Base-by-base conservation (phyloP, 2,113 vertebrate species). In the Poeciliopsis occidentalis region DNA sequence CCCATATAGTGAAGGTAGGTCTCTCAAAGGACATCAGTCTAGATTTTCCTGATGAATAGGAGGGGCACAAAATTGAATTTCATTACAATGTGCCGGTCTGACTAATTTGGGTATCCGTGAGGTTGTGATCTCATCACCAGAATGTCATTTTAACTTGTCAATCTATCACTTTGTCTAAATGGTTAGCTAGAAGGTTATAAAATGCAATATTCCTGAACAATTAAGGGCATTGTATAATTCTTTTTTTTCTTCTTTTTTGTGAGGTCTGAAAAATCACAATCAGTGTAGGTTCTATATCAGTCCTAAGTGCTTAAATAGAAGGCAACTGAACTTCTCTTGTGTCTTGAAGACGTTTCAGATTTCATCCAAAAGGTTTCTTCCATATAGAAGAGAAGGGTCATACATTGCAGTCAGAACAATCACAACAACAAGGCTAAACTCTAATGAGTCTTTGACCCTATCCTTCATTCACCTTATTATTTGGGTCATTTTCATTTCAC, bases 1-100 rank as follows among this genome's bases (percentile, higher is more conserved):
- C 47, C 44, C 71, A 2, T 67, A 65, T 44, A 39, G 27, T 39
- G n/a, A 24, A 57, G 37, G 61, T n/a, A 67, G 26, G 57, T 39
- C 27, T 81, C 67, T 63, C 62, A 26, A 62, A 34, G 51, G 61
- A 22, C 71, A 76, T 73, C 61, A 8, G 27, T 76, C 69, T 60
- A 47, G 30, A 81, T 78, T 84, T 75, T 70, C 63, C 75, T 81
- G 75, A 79, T 67, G 78, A 78, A 73, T 41, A 51, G 75, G 81
- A 72, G 15, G 26, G 47, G 75, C 39, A 67, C 2, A 15, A 74
- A 51, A 80, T 82, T 80, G 64, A 76, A 70, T 73, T 85, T 76
- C 75, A 66, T 81, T 74, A 67, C 17, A 12, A 41, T 30, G 64
- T 72, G 72, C 70, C 77, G 80, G 64, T 66, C 34, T 65, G 72